Conservation (phyloP, 2,113 vertebrate species). For the Glaucidium brasilianum region DNA sequence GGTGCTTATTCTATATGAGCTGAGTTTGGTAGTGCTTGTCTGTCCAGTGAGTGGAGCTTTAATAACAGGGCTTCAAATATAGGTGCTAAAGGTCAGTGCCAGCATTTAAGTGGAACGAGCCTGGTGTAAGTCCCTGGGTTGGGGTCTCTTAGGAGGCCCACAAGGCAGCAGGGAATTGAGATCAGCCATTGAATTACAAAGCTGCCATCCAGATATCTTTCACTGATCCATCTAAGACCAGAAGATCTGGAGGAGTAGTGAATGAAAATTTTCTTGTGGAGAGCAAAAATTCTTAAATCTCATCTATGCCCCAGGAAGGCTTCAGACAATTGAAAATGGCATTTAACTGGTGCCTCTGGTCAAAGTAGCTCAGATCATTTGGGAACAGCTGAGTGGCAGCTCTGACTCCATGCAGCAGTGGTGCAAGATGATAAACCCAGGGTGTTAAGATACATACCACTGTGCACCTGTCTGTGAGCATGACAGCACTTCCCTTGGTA, state of each 20-base stretch:
- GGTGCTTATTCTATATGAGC: neutral
- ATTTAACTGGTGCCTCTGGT: neutral
- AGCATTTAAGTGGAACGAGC: neutral
- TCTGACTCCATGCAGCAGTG: neutral
- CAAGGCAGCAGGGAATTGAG: neutral
- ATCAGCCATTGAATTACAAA: neutral
- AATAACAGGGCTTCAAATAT: neutral
- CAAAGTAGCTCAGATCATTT: neutral
- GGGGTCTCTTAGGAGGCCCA: neutral
- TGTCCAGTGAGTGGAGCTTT: neutral
- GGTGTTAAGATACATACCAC: neutral
- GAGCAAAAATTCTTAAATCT: neutral
- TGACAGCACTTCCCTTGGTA: neutral
- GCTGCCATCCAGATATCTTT: neutral
- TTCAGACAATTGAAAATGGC: neutral
- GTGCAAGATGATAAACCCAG: neutral
- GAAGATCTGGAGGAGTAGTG: neutral
- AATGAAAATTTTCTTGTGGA: neutral
- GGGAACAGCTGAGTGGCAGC: neutral
- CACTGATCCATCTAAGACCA: neutral
- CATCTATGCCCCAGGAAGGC: neutral
- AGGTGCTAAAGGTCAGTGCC: neutral
- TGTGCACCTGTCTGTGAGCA: fast-evolving
- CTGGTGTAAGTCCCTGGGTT: fast-evolving
- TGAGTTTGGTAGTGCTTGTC: neutral